Evolutionary conservation across 2,113 vertebrate species (phyloP).

Genomic region (Chitala chitala): DNA sequence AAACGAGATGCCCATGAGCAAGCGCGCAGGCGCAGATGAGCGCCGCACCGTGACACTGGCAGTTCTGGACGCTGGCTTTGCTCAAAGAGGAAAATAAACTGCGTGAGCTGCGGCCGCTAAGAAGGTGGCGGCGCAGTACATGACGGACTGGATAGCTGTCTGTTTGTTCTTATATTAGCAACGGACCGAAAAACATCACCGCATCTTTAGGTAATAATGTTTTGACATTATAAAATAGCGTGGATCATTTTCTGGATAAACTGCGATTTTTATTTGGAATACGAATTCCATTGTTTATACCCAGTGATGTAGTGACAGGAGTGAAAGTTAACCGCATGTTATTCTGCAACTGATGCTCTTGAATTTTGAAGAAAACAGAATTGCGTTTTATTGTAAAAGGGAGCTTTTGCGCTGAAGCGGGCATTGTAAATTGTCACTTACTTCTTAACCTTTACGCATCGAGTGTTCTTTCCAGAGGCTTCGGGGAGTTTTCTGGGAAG

Average conservation of each 20-base stretch:
- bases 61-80: slow-evolving; percentile 26
- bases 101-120: slow-evolving; percentile 30
- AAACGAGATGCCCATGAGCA: no score
- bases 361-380: slow-evolving; percentile 5
- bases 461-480: background rate
- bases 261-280: background rate
- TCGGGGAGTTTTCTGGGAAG: slow-evolving; percentile 28
- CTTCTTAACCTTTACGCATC: background rate
- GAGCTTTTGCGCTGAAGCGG: no score
- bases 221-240: background rate
- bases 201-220: background rate
- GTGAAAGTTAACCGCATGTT: slow-evolving; percentile 23
- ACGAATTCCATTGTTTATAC: background rate
- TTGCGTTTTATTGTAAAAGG: background rate
- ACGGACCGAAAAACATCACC: slow-evolving; percentile 23
- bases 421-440: no score
- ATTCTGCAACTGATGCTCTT: slow-evolving; percentile 6
- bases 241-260: background rate
- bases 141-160: slow-evolving; percentile 3
- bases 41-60: slow-evolving; percentile 34
- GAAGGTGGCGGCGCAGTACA: slow-evolving; percentile 22
- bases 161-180: slow-evolving; percentile 1
- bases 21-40: slow-evolving; percentile 36
- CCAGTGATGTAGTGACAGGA: slow-evolving; percentile 1
- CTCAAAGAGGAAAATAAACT: slow-evolving; percentile 43